Conservation (phyloP, 2,888 invertebrate genomes). For the Mythimna albipuncta region DNA sequence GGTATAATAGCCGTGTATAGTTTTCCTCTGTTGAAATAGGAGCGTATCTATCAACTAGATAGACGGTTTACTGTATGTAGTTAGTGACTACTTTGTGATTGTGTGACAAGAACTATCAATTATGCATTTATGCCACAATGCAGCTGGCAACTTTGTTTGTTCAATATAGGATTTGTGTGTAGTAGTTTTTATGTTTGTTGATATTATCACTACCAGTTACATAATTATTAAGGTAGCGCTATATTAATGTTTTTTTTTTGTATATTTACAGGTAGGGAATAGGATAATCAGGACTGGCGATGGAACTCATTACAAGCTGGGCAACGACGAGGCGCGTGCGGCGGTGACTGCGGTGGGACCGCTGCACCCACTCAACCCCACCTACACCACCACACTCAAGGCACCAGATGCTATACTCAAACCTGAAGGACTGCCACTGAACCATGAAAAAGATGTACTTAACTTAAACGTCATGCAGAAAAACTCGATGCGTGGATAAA, state of each 20-base stretch:
- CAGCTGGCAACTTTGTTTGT: neutral
- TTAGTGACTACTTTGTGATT: neutral
- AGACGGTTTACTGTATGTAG: neutral
- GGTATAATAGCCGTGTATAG: neutral
- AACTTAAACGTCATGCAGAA: slow-evolving; percentile 50
- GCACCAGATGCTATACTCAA: slow-evolving; percentile 75
- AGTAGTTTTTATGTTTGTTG: neutral
- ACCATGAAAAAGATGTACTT: slow-evolving; percentile 79
- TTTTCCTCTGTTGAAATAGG: too few relatives aligned
- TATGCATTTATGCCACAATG: too few relatives aligned
- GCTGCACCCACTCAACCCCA: slow-evolving; percentile 84
- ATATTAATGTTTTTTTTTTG: slow-evolving; percentile 62
- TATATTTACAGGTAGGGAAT: slow-evolving; percentile 85
- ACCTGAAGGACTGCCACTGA: slow-evolving; percentile 80
- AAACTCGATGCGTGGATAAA: slow-evolving; percentile 20
- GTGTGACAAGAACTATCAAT: too few relatives aligned
- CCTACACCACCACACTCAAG: slow-evolving; percentile 76
- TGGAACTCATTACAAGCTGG: slow-evolving; percentile 90
- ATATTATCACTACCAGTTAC: neutral
- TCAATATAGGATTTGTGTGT: neutral
- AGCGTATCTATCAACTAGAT: neutral
- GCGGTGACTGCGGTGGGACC: slow-evolving; percentile 78
- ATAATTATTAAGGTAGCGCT: neutral
- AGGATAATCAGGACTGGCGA: slow-evolving; percentile 92
- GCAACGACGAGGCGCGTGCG: slow-evolving; percentile 77